These are phyloP conservation scores for Selene dorsalis DNA, from an alignment of 2,797 vertebrate genomes.

Conservation along the genomic window DNA sequence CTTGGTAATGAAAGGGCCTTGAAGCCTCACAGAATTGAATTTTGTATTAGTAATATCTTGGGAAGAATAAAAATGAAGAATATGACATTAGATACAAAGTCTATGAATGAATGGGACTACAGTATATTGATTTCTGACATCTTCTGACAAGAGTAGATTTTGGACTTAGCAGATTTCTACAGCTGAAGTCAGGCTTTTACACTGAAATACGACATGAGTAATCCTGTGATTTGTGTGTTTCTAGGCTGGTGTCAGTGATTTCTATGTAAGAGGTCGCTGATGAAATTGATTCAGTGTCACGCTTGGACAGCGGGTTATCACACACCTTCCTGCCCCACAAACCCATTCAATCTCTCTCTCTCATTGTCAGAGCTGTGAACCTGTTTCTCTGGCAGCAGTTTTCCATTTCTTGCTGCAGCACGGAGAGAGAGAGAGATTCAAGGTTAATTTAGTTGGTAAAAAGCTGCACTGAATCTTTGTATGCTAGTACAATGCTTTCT, in stretches of 20 bases:
- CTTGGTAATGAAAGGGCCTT: constrained; percentile 50
- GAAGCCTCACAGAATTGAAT: constrained; percentile 49
- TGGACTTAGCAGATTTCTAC: constrained; percentile 27
- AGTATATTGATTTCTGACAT: constrained; percentile 60
- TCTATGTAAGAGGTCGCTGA: constrained; percentile 58
- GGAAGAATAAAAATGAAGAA: constrained; percentile 37
- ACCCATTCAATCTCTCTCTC: constrained; percentile 71
- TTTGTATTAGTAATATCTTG: constrained; percentile 60
- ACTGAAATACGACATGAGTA: constrained; percentile 38
- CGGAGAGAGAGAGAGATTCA: constrained; percentile 62
- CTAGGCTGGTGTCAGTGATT: constrained; percentile 52
- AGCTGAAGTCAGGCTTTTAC: constrained; percentile 29
- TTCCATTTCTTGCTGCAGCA: constrained; percentile 55
- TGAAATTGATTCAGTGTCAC: constrained; percentile 75
- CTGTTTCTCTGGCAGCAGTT: constrained; percentile 55
- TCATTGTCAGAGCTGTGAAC: constrained; percentile 50
- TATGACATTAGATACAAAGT: constrained; percentile 19
- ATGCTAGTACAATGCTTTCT: constrained; percentile 14
- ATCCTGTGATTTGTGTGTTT: constrained; percentile 39
- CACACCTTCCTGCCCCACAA: constrained; percentile 70
- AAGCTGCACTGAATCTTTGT: constrained; percentile 40
- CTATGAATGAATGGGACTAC: constrained; percentile 24
- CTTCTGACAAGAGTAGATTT: constrained; percentile 46
- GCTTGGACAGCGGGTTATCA: constrained; percentile 76
- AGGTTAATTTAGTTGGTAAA: constrained; percentile 66